A percentile compares a stretch with the other conserved stretches of the same genome.
These are phyloP conservation scores for Macrostomum cliftonense DNA, from an alignment of 2,888 invertebrate genomes.

Conservation along the genomic window DNA sequence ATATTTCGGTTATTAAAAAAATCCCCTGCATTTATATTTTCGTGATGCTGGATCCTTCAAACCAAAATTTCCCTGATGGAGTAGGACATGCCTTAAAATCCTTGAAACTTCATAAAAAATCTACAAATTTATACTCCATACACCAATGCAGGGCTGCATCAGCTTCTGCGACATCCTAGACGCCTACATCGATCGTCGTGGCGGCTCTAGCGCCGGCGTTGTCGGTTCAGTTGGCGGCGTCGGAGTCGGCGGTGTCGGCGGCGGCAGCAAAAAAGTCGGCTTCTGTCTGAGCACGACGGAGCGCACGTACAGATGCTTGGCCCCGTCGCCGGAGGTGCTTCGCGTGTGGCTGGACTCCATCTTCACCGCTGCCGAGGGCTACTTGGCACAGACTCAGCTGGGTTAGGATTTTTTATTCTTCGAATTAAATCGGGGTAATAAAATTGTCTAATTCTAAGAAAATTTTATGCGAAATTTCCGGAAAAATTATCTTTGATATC, in stretches of 20 bases:
- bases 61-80: too few species aligned
- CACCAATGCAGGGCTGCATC: constrained; percentile 16
- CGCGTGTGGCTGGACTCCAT: constrained; percentile 89
- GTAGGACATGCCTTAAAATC: too few species aligned
- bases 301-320: constrained; percentile 70
- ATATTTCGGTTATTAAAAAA: background rate
- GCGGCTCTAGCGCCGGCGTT: constrained; percentile 61
- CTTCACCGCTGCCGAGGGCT: constrained; percentile 76
- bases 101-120: too few species aligned
- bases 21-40: too few species aligned
- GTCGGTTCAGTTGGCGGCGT: too few species aligned
- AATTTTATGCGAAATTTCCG: too few species aligned
- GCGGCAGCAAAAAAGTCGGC: constrained; percentile 70
- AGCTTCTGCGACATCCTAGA: constrained; percentile 69
- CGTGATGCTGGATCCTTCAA: too few species aligned
- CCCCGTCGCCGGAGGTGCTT: constrained; percentile 78
- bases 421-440: too few species aligned
- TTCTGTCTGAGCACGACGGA: constrained; percentile 83
- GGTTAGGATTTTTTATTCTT: too few species aligned
- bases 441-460: too few species aligned
- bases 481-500: too few species aligned
- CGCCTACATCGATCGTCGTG: constrained; percentile 83
- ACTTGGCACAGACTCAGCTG: constrained; percentile 41
- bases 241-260: constrained; percentile 25
- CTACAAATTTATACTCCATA: too few species aligned